Percentiles rank a stretch among this genome's conserved stretches.
phyloP scores from a whole-genome alignment of 2,113 vertebrate genomes.

The Spea multiplicata region DNA sequence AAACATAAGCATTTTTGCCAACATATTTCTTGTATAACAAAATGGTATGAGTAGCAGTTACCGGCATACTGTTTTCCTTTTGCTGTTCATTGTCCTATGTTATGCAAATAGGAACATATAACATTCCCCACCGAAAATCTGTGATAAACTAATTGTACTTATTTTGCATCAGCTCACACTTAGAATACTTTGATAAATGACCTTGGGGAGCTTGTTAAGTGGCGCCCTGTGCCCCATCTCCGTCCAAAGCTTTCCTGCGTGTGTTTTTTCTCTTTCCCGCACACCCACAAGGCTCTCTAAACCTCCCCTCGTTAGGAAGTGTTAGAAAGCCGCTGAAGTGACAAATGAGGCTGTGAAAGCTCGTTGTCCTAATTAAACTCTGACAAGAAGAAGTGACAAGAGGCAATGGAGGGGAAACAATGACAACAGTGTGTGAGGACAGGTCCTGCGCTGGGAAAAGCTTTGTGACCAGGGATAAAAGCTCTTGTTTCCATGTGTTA shows the following conservation, averaged over 20 bases:
- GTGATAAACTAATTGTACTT: background rate
- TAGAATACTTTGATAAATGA: constrained; percentile 38
- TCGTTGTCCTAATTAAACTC: constrained; percentile 93
- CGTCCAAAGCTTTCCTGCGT: constrained; percentile 21
- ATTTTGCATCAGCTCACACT: constrained; percentile 7
- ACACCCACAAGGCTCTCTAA: constrained; percentile 47
- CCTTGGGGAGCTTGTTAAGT: constrained; percentile 33
- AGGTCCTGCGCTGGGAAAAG: constrained; percentile 67
- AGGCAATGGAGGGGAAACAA: constrained; percentile 85
- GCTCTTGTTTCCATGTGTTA: constrained; percentile 85
- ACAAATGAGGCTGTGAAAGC: constrained; percentile 84
- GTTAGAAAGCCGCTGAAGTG: constrained; percentile 92
- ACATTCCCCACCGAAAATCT: background rate
- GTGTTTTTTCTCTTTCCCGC: constrained; percentile 19
- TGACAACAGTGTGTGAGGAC: constrained; percentile 75
- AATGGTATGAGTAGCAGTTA: too few relatives aligned
- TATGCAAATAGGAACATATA: too few relatives aligned
- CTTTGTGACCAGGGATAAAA: constrained; percentile 88
- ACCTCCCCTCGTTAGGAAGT: constrained; percentile 79
- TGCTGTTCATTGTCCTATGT: too few relatives aligned
- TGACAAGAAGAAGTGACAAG: constrained; percentile 88
- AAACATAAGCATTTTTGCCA: too few relatives aligned
- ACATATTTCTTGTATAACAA: too few relatives aligned
- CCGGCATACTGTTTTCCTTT: too few relatives aligned
- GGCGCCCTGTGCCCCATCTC: constrained; percentile 40